phyloP scores from a whole-genome alignment of 2,797 vertebrate genomes.

The Brachyalestes nurse region DNA sequence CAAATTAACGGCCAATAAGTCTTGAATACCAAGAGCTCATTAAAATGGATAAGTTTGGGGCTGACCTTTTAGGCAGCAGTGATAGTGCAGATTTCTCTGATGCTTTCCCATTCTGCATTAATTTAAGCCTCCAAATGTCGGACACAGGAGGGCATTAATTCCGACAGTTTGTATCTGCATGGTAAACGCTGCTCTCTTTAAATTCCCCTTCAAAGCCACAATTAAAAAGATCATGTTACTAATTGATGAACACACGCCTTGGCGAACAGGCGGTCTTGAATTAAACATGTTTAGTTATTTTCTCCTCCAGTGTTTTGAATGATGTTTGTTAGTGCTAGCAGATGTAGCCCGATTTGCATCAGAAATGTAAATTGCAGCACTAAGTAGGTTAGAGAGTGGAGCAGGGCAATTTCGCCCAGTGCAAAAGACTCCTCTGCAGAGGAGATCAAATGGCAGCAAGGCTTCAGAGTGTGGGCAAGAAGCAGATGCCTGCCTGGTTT shows the following conservation, averaged over 20 bases:
- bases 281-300: constrained; percentile 67
- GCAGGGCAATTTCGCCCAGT: constrained; percentile 30
- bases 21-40: constrained; percentile 46
- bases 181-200: constrained; percentile 60
- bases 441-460: constrained; percentile 61
- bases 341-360: constrained; percentile 65
- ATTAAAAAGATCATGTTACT: constrained; percentile 75
- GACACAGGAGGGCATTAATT: constrained; percentile 62
- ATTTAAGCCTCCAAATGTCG: constrained; percentile 43
- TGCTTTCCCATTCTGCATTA: constrained; percentile 34
- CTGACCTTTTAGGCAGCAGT: constrained; percentile 54
- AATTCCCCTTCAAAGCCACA: constrained; percentile 68
- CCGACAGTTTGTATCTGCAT: constrained; percentile 62
- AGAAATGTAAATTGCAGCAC: constrained; percentile 60
- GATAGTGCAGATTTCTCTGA: constrained; percentile 48
- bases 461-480: constrained; percentile 43
- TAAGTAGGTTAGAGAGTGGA: constrained; percentile 61
- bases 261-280: constrained; percentile 64
- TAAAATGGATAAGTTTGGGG: constrained; percentile 56
- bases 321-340: constrained; percentile 60
- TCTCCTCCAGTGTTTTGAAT: constrained; percentile 54
- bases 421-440: constrained; percentile 37
- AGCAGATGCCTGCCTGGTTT: constrained; percentile 37
- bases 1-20: constrained; percentile 46
- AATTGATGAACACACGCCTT: constrained; percentile 72